phyloP scores from a whole-genome alignment of 2,888 invertebrate species.

The Capitulum mitella region DNA sequence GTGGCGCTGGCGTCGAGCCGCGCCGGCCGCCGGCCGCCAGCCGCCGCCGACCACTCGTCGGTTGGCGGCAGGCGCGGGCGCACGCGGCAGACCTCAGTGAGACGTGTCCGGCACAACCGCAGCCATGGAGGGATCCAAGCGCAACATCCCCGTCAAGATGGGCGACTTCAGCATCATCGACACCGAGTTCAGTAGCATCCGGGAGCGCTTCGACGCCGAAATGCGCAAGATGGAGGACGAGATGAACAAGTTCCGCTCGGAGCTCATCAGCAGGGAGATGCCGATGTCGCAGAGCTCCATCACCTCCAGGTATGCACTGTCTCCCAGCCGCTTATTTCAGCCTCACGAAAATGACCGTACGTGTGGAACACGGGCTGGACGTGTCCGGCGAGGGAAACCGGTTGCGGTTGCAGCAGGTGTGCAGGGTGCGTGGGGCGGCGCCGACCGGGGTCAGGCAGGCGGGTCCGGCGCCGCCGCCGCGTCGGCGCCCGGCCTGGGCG shows the following conservation, averaged over 20 bases:
- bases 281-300: conserved; percentile 59
- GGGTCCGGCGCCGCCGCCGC: too few relatives aligned
- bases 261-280: conserved; percentile 85
- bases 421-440: too few relatives aligned
- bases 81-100: too few relatives aligned
- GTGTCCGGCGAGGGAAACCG: too few relatives aligned
- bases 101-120: too few relatives aligned
- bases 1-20: neutral
- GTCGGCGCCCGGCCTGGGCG: neutral
- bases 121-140: conserved; percentile 33
- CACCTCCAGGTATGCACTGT: conserved; percentile 30
- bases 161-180: conserved; percentile 93
- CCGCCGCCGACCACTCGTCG: neutral
- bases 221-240: conserved; percentile 99
- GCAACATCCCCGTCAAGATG: conserved; percentile 66
- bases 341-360: too few relatives aligned
- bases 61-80: neutral
- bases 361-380: too few relatives aligned
- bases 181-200: conserved; percentile 91
- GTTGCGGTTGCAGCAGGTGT: too few relatives aligned
- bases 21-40: neutral
- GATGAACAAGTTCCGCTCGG: conserved; percentile 89
- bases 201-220: conserved; percentile 90
- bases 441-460: too few relatives aligned
- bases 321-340: too few relatives aligned